Base-by-base conservation (phyloP, 30 jellyfish, hydroid and myxozoan species). In the Phacellophora camtschatica region DNA sequence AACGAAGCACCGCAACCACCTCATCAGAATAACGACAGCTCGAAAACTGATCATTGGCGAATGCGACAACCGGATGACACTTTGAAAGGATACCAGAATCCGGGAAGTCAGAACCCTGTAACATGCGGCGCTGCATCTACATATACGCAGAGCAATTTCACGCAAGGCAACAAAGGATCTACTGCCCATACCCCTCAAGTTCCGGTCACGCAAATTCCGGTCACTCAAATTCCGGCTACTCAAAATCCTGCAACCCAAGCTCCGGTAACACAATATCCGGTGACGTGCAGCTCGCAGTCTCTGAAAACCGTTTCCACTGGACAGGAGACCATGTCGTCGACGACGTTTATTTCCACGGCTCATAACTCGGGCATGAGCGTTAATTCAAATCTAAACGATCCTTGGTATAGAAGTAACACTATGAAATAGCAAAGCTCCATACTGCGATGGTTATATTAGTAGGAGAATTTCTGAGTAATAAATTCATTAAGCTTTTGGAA, bases 251-350 rank as follows among this genome's bases (percentile, higher is more conserved):
- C 35, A 5, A 56, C 91, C 8, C 91, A 80, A 41, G 31, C n/a
- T 65, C 89, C 83, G 36, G 70, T 58, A 30, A 48, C 82, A 35
- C 82, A 80, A 19, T 43, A 45, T 25, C 91, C 91, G 42, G 91
- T 80, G 10, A 80, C 91, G 13, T 80, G 91, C 36, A 45, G 84
- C 45, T 57, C 91, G 2, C 91, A 80, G 64, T 80, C 91, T 20
- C 22, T 64, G 16, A 80, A 30, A 61, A 30, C 81, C 18, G 77
- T 66, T 2, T 68, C 80, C 3, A 63, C 91, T 18, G 81, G 34
- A 20, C 83, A 80, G 25, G 91, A 70, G 27, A 30, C 82, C 18
- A 56, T 19, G 7, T 42, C 84, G 55, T 63, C 91, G 63, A 57
- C 82, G 30, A 54, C 42, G 63, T 71, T 32, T 10, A 64, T 39